These are phyloP conservation scores for Laothoe populi DNA, from an alignment of 2,888 invertebrate genomes.

Conservation along the genomic window DNA sequence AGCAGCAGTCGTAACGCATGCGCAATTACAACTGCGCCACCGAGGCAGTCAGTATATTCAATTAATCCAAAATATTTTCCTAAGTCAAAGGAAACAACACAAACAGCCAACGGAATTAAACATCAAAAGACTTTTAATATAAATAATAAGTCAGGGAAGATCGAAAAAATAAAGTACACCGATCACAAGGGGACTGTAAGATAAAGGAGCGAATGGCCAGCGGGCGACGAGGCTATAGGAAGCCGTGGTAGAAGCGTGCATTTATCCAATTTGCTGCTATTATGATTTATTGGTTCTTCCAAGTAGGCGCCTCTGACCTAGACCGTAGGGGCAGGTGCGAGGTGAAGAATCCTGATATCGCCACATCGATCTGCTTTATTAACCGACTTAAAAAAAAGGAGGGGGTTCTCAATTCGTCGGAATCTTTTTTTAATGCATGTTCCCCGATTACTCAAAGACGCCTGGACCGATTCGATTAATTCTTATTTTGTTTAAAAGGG, in stretches of 20 bases:
- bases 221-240: conserved; percentile 72
- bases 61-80: too few relatives aligned
- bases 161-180: neutral
- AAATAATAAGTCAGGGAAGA: too few relatives aligned
- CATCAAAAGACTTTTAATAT: neutral
- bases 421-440: too few relatives aligned
- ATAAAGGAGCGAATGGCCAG: conserved; percentile 44
- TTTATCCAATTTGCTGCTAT: conserved; percentile 81
- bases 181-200: conserved; percentile 51
- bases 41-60: too few relatives aligned
- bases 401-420: neutral
- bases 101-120: neutral
- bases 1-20: too few relatives aligned
- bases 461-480: too few relatives aligned
- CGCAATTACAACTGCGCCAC: too few relatives aligned
- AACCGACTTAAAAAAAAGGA: too few relatives aligned
- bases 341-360: conserved; percentile 24
- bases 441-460: too few relatives aligned
- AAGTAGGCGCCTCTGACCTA: conserved; percentile 75
- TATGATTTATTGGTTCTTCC: conserved; percentile 77
- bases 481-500: too few relatives aligned
- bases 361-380: neutral
- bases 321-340: conserved; percentile 52
- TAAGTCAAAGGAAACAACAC: neutral
- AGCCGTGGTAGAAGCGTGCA: conserved; percentile 64